Percentiles rank a stretch among this genome's conserved stretches.
phyloP scores from a whole-genome alignment of 2,113 vertebrate genomes.

The Verasper variegatus region DNA sequence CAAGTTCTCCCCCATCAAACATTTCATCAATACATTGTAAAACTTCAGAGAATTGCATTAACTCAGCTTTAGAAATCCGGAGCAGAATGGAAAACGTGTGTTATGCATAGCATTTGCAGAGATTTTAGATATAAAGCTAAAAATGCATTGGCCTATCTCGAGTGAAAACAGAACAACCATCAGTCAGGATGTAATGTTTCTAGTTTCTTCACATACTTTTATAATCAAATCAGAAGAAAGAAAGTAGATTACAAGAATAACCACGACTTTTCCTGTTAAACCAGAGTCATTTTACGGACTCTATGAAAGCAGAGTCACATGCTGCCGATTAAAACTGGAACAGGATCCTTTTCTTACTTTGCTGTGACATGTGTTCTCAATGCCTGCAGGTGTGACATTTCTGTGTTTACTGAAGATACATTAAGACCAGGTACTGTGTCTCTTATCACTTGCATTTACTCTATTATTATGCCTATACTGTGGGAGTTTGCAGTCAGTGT shows the following conservation, averaged over 20 bases:
- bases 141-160: background rate
- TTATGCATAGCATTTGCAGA: background rate
- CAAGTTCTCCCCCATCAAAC: background rate
- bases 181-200: background rate
- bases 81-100: background rate
- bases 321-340: constrained; percentile 3
- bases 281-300: background rate
- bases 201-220: background rate
- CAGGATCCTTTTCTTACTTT: background rate
- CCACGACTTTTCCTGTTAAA: constrained; percentile 1
- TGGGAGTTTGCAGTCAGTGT: background rate
- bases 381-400: constrained; percentile 10
- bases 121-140: background rate
- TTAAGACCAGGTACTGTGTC: background rate
- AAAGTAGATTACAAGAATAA: background rate
- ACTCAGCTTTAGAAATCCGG: background rate
- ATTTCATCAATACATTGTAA: background rate
- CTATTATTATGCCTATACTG: background rate
- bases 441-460: background rate
- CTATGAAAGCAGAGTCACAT: background rate
- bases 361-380: background rate
- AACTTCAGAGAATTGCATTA: background rate
- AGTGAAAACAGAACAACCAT: too few species aligned
- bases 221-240: background rate
- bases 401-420: constrained; percentile 8